Base-by-base conservation (phyloP, 2,113 vertebrate genomes). In the Phoxinus phoxinus region DNA sequence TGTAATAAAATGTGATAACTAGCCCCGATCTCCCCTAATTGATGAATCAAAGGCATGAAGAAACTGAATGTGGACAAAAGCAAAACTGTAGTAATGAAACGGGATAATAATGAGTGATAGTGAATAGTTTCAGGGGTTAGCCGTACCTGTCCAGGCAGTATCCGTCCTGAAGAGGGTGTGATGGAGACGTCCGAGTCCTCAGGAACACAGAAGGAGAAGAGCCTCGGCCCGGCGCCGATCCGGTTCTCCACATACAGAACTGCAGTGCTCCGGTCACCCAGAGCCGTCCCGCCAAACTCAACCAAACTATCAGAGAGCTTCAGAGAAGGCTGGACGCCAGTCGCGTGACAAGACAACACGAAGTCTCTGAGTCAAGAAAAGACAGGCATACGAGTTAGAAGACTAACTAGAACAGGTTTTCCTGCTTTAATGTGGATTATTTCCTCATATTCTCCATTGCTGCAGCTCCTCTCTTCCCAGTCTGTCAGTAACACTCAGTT, bases 221-320 rank as follows among this genome's bases (percentile, higher is more conserved):
- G 93, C 0, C 17, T 25, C 46, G 12, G 44, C 23, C 41, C n/a
- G 17, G 35, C 6, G 6, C 44, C 27, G n/a, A 48, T 27, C 17
- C 30, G 69, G 88, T 96, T 95, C 69, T 91, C 74, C 87, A 99
- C 94, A 2, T 95, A 90, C 35, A 98, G 81, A 0, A 92, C 76
- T 46, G 95, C 95, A 2, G 93, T 92, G 5, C 96, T 95, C 4
- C 85, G 86, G 48, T 93, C 92, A 0, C 95, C 94, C 27, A 97
- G 51, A 12, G 96, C 94, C 0, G 98, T 99, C 86, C 96, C 95
- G 0, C 95, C 88, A 86, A 99, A 99, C 91, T 91, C 94, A 88
- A 99, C 92, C 87, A 96, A 92, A 86, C 93, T 95, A 92, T 96
- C 95, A 80, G 97, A 98, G 81, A 99, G 95, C 90, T 96, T 93